Base-by-base conservation (phyloP, 2,888 invertebrate species). In the Boloria selene region DNA sequence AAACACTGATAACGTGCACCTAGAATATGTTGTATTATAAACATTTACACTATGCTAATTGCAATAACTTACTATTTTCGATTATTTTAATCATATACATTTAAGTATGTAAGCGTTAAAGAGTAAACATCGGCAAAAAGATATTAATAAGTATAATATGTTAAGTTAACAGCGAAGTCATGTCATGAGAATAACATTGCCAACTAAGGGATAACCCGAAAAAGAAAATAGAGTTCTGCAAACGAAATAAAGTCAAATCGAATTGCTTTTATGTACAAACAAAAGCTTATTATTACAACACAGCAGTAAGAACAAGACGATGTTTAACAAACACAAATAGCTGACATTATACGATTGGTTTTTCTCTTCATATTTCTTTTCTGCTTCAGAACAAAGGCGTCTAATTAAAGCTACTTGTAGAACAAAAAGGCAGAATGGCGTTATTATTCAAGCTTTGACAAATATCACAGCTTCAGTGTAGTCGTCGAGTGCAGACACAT, bases 401-500 rank as follows among this genome's bases (percentile, higher is more conserved):
- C 64, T 64, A 64, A 64, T 64, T 52, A 64, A 58, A 42, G 45
- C 50, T 50, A 31, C 56, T 64, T 56, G 14, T 10, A 44, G 64
- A 62, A 58, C 58, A 58, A 58, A 51, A 45, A 64, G 42, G n/a
- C 50, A 14, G 42, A 42, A 49, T 56, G 45, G 17, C 18, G 58
- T 58, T 58, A 64, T 56, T 52, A 58, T 64, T 64, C 45, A 18
- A 44, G 26, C 26, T 58, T 38, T 49, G n/a, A 64, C 51, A 58
- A 58, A 63, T 63, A 38, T 52, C 45, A 58, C 50, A 51, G 13
- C 58, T 51, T 64, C 51, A n/a, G n/a, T 56, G 51, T 44, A 56
- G 45, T 38, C 47, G 55, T 62, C 62, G 31, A 54, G 53, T 54
- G 47, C 61, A 51, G 18, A 56, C 5, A 49, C 17, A 59, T 31